Base-by-base conservation (phyloP, 1,140 invertebrate genomes). In the Proctacanthus coquilletti region DNA sequence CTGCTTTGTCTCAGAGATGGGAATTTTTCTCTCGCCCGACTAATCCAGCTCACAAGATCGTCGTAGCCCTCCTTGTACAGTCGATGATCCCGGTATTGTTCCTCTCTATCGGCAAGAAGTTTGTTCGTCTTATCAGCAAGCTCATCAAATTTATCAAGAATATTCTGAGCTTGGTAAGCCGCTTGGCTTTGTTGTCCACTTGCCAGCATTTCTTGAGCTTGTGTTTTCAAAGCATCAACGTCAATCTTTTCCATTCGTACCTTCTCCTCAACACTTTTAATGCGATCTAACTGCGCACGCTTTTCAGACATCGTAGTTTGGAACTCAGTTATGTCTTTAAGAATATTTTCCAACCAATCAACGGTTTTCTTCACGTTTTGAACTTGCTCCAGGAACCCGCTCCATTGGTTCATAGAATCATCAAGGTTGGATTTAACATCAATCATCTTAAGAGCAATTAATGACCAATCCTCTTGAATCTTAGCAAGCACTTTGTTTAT, bases 381-480 rank as follows among this genome's bases (percentile, higher is more conserved):
- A 46, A 91, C 83, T 57, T 91, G 81, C 54, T 91, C 83, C 15
- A 89, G 54, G 47, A 91, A 79, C 34, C 82, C 84, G 41, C 84
- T 74, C 85, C 85, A 92, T 62, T 84, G 81, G 29, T 84, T 83
- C 18, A 91, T 80, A 3, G 81, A 84, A 49, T 91, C 85, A 60
- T 91, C 86, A n/a, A 93, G 60, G 41, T 80, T 72, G 1, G 80
- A 73, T 60, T 92, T 92, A 0, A 83, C 81, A 54, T 93, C 86
- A 34, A 88, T 74, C 73, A 95, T 88, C 54, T 83, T 81, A 0
- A 84, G 74, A 3, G 85, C 79, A 19, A 94, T 61, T 3, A 72
- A 69, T 34, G 87, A 89, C 83, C 88, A 94, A 47, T 87, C 77
- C 51, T 88, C 83, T 66, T 95, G 89, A 33, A 95, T 62, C 36